Base-by-base conservation (phyloP, 2,113 vertebrate genomes). In the Isurus oxyrinchus region DNA sequence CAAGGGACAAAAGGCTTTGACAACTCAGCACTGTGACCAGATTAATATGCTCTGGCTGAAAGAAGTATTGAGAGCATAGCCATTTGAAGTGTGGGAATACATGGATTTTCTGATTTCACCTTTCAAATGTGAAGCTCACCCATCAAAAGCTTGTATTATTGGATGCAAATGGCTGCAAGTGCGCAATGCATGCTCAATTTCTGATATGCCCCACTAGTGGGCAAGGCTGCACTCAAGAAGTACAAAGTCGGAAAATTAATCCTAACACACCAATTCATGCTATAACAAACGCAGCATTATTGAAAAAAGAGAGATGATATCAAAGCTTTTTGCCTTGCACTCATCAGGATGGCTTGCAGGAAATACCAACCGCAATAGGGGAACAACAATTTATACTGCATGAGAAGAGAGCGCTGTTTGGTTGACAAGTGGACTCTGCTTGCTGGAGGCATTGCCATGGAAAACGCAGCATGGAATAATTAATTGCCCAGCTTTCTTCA, bases 1-100 rank as follows among this genome's bases (percentile, higher is more conserved):
- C 98, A 98, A 98, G 98, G 98, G 98, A 98, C 97, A 98, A 98
- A 98, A 98, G 27, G 98, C 98, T 98, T 55, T 98, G 97, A 97
- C 98, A 98, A 97, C 97, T 98, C 97, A 97, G 97, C 98, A 98
- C 98, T 98, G 98, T 97, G 98, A 97, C 98, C 97, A 98, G 98
- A 99, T 98, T 98, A 98, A 98, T 98, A 98, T 5, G 7, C 53
- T 35, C 55, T 31, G 35, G 27, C 27, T 57, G 53, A 59, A 25
- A 87, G 23, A 91, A 14, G 55, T 14, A 27, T 11, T 21, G 44
- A 23, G 84, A 91, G 55, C 0, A 10, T 11, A 57, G 27, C 27
- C 53, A 35, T 35, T 5, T 59, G 27, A 13, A 91, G 13, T 35
- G n/a, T 19, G n/a, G 90, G 35, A 23, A 93, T 63, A 63, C 35